phyloP scores from a whole-genome alignment of 1,140 invertebrate species.

The Antheraea pernyi region DNA sequence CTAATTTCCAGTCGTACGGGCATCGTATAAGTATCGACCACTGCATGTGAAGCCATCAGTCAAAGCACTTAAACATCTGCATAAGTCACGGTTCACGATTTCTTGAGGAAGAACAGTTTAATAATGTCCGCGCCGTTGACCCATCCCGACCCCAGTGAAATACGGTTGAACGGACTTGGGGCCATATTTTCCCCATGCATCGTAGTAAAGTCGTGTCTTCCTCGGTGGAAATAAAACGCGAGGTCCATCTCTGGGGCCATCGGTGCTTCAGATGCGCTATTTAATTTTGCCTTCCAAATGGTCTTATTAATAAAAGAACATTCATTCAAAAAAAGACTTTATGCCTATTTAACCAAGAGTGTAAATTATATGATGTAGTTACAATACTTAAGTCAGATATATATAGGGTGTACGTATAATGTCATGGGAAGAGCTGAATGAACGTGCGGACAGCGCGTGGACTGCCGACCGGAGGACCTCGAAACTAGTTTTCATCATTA shows the following conservation, averaged over 20 bases:
- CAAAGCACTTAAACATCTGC: slow-evolving; percentile 75
- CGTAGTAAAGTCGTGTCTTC: slow-evolving; percentile 73
- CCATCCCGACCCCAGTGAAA: slow-evolving; percentile 65
- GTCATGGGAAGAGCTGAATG: slow-evolving; percentile 77
- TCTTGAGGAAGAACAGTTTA: slow-evolving; percentile 71
- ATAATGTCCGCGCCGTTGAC: slow-evolving; percentile 71
- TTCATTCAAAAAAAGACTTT: neutral
- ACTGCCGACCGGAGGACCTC: slow-evolving; percentile 61
- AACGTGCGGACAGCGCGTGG: slow-evolving; percentile 71
- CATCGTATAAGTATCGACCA: slow-evolving; percentile 71
- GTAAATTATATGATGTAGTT: slow-evolving; percentile 18
- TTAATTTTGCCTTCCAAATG: slow-evolving; percentile 40
- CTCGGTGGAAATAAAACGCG: slow-evolving; percentile 75
- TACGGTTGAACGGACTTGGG: slow-evolving; percentile 69
- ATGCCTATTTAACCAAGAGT: slow-evolving; percentile 1
- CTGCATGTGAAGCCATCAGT: slow-evolving; percentile 71
- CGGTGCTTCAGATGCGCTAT: slow-evolving; percentile 73
- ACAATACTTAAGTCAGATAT: slow-evolving; percentile 42
- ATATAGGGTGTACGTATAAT: slow-evolving; percentile 58
- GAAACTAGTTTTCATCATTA: slow-evolving; percentile 40
- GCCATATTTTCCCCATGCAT: slow-evolving; percentile 75
- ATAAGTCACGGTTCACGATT: slow-evolving; percentile 76
- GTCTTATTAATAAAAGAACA: slow-evolving; percentile 1
- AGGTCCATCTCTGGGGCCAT: slow-evolving; percentile 76
- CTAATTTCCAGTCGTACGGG: slow-evolving; percentile 67